These are phyloP conservation scores for Caligus rogercresseyi DNA, from an alignment of 1,140 invertebrate species.

Conservation along the genomic window DNA sequence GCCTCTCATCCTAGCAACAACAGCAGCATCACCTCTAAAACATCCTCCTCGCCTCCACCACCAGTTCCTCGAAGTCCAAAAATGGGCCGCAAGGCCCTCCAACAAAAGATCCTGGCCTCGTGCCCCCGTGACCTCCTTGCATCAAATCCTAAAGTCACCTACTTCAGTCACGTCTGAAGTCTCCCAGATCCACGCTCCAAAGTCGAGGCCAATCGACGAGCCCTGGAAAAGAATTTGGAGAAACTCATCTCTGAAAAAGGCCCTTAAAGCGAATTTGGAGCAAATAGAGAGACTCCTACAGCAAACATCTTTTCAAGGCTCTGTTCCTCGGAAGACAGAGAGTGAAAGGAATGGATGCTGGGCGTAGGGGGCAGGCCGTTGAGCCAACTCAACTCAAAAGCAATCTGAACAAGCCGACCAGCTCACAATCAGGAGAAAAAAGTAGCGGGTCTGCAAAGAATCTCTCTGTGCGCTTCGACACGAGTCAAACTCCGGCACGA, in stretches of 20 bases:
- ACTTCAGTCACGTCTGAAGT: slow-evolving; percentile 1
- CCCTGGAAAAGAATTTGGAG: slow-evolving; percentile 41
- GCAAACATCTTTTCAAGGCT: slow-evolving; percentile 10
- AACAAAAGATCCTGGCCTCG: not conserved
- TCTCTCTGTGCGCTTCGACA: slow-evolving; percentile 25
- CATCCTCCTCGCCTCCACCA: not conserved
- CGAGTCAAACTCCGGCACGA: slow-evolving; percentile 22
- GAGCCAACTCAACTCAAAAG: slow-evolving; percentile 8
- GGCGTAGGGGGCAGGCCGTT: too few species aligned
- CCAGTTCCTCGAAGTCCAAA: slow-evolving; percentile 32
- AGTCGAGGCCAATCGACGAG: slow-evolving; percentile 32
- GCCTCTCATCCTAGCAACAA: not conserved
- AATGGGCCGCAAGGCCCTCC: slow-evolving; percentile 31
- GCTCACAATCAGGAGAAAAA: slow-evolving; percentile 15
- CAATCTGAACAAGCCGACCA: not conserved
- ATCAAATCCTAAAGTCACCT: slow-evolving; percentile 17
- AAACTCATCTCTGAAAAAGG: slow-evolving; percentile 32
- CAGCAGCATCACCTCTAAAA: not conserved
- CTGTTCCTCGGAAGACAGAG: slow-evolving; percentile 19
- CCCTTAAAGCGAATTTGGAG: slow-evolving; percentile 21
- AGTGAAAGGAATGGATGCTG: slow-evolving; percentile 19
- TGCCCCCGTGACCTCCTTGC: slow-evolving; percentile 14
- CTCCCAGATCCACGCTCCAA: slow-evolving; percentile 18
- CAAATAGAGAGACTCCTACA: slow-evolving; percentile 34
- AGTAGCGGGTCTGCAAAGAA: slow-evolving; percentile 23